These are phyloP conservation scores for Crenichthys baileyi DNA, from an alignment of 2,797 vertebrate genomes.

Conservation along the genomic window DNA sequence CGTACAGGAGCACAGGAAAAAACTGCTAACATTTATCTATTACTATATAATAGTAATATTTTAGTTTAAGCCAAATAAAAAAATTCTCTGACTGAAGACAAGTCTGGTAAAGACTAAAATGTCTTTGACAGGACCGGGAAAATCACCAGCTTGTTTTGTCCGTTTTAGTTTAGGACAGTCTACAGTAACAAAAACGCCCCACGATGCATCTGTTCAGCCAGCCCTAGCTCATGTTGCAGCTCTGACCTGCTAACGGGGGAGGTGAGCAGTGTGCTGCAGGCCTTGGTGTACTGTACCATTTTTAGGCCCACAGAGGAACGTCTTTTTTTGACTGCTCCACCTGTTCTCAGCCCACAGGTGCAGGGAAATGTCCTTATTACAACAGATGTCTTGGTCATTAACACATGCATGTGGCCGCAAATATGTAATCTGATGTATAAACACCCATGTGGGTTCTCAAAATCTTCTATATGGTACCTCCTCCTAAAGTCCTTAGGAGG, in stretches of 20 bases:
- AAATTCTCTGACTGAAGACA: background rate
- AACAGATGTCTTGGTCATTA: background rate
- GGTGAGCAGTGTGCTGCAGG: background rate
- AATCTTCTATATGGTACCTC: background rate
- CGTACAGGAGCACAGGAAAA: background rate
- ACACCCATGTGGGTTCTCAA: background rate
- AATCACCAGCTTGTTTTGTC: background rate
- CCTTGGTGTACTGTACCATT: conserved; percentile 3
- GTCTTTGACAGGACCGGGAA: background rate
- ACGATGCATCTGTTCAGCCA: background rate
- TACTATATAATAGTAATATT: background rate
- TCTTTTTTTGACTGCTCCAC: conserved; percentile 5
- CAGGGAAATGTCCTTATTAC: conserved; percentile 12
- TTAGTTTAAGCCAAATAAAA: background rate
- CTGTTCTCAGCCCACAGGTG: conserved; percentile 8
- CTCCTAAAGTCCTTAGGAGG: background rate
- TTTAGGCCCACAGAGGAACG: conserved; percentile 8
- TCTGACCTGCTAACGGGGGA: conserved; percentile 10
- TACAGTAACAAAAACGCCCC: background rate
- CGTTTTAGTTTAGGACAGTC: background rate
- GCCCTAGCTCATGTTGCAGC: conserved; percentile 1
- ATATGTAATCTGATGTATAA: background rate
- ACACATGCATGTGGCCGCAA: background rate
- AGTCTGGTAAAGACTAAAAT: background rate
- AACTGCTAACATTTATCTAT: background rate